Percentiles rank a stretch among this genome's conserved stretches.
Conservation (phyloP, 2,888 invertebrate species). For the Callyntrura guangdongensis region DNA sequence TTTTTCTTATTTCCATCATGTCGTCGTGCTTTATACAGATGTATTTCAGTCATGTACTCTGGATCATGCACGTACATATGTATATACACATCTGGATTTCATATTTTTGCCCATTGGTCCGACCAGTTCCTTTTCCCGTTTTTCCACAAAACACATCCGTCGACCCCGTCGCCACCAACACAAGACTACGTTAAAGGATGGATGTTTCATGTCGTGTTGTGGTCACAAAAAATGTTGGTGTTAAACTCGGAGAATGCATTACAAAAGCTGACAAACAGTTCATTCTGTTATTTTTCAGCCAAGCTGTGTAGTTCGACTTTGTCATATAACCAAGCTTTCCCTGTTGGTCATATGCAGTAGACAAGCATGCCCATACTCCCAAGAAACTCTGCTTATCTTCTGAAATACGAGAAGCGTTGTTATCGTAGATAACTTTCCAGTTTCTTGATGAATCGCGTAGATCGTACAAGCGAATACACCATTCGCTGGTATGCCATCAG, state of each 20-base stretch:
- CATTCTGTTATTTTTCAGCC: constrained; percentile 23
- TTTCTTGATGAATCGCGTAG: constrained; percentile 70
- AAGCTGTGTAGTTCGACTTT: not conserved
- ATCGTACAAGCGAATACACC: constrained; percentile 39
- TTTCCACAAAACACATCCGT: constrained; percentile 29
- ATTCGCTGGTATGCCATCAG: not conserved
- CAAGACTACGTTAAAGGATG: not conserved
- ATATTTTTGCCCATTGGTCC: not conserved
- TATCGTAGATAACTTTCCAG: constrained; percentile 66
- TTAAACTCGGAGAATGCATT: not conserved
- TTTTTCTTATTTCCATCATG: not conserved
- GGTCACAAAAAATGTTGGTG: not conserved
- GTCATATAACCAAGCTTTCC: not conserved
- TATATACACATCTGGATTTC: constrained; percentile 13
- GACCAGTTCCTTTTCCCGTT: not conserved
- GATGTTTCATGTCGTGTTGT: not conserved
- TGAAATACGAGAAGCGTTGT: not conserved
- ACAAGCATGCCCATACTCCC: not conserved
- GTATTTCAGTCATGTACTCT: not conserved
- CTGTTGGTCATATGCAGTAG: too few relatives aligned
- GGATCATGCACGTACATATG: not conserved
- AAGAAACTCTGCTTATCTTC: too few relatives aligned
- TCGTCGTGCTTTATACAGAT: not conserved
- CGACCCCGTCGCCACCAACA: constrained; percentile 2
- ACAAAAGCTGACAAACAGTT: not conserved